A percentile compares a stretch with the other conserved stretches of the same genome.
Evolutionary conservation across 2,113 vertebrate species (phyloP).

Genomic region (Isichthys henryi): DNA sequence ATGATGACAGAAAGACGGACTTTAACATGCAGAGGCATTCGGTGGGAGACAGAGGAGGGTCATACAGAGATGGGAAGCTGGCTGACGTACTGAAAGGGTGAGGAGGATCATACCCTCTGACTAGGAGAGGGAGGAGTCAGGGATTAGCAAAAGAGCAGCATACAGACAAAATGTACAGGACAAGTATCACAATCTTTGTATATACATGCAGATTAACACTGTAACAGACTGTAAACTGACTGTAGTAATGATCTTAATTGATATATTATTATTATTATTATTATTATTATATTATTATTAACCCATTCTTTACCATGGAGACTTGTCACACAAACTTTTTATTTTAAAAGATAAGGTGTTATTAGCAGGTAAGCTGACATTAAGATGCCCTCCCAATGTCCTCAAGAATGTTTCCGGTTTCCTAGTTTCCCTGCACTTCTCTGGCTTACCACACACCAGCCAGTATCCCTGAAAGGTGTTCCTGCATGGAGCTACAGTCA

Average conservation of each 20-base stretch:
- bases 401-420: neutral
- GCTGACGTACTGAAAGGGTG: neutral
- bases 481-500: neutral
- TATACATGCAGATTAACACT: neutral
- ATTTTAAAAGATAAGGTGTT: neutral
- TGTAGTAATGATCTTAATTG: conserved; percentile 6
- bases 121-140: neutral
- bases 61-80: conserved; percentile 15
- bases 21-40: neutral
- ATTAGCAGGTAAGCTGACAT: neutral
- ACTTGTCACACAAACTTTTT: conserved; percentile 5
- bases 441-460: neutral
- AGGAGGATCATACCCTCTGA: neutral
- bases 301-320: neutral
- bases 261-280: neutral
- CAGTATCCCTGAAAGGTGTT: neutral
- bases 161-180: neutral
- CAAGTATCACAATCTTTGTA: neutral
- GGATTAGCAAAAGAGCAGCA: neutral
- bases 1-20: neutral
- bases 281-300: neutral
- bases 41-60: conserved; percentile 10
- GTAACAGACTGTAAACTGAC: conserved; percentile 5
- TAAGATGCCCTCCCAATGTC: neutral
- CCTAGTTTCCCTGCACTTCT: neutral